A percentile compares a stretch with the other conserved stretches of the same genome.
phyloP scores from a whole-genome alignment of 2,888 invertebrate genomes.

The Epiperipatus broadwayi region DNA sequence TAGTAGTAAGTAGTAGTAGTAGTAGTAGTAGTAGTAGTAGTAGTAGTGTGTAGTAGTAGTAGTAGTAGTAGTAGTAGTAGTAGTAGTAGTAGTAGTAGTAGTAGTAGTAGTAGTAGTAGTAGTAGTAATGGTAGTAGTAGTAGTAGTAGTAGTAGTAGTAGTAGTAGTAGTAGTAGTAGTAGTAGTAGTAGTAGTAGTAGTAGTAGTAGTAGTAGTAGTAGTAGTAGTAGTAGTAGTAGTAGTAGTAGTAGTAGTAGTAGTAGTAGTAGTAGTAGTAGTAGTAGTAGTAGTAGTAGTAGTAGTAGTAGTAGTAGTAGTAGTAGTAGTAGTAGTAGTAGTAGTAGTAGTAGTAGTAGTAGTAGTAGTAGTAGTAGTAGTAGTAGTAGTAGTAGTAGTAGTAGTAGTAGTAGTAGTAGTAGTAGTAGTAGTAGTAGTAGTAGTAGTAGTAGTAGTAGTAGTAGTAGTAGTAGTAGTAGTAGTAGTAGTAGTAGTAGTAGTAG shows the following conservation, averaged over 20 bases:
- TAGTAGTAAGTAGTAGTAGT: too few relatives aligned
- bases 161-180: slow-evolving; percentile 9
- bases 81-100: slow-evolving; percentile 8
- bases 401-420: too few relatives aligned
- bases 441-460: too few relatives aligned
- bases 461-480: slow-evolving; percentile 9
- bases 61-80: slow-evolving; percentile 9
- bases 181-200: slow-evolving; percentile 8
- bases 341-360: too few relatives aligned
- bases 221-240: slow-evolving; percentile 9
- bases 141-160: slow-evolving; percentile 8
- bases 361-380: too few relatives aligned
- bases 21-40: too few relatives aligned
- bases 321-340: slow-evolving; percentile 8
- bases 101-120: slow-evolving; percentile 9
- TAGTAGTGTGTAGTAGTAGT: too few relatives aligned
- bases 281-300: slow-evolving; percentile 9
- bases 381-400: too few relatives aligned
- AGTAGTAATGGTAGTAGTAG: slow-evolving; percentile 8
- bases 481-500: slow-evolving; percentile 8
- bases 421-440: too few relatives aligned
- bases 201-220: slow-evolving; percentile 8
- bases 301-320: slow-evolving; percentile 8
- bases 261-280: slow-evolving; percentile 8
- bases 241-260: slow-evolving; percentile 8